These are phyloP conservation scores for Phrixothrix hirtus DNA, from an alignment of 2,888 invertebrate species.

Conservation along the genomic window DNA sequence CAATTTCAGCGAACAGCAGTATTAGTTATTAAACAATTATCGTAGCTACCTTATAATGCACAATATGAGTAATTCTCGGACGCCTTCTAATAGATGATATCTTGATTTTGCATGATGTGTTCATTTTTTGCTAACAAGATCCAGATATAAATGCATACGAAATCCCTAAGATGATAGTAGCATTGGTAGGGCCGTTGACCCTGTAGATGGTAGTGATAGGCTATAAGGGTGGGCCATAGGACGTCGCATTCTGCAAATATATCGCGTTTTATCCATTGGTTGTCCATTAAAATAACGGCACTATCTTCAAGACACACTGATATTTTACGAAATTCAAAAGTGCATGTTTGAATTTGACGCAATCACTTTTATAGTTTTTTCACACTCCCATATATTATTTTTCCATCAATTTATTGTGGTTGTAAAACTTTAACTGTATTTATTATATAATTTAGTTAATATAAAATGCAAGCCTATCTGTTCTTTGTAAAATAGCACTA, in stretches of 20 bases:
- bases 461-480: too few species aligned
- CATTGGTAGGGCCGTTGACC: slow-evolving; percentile 42
- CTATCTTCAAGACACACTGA: slow-evolving; percentile 40
- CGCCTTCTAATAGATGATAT: too few species aligned
- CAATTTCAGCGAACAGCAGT: too few species aligned
- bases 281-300: slow-evolving; percentile 47
- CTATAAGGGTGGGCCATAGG: slow-evolving; percentile 46
- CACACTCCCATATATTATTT: slow-evolving; percentile 10
- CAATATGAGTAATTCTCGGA: too few species aligned
- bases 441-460: too few species aligned
- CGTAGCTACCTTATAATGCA: too few species aligned
- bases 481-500: too few species aligned
- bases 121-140: slow-evolving; percentile 28
- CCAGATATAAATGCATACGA: slow-evolving; percentile 31
- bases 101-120: slow-evolving; percentile 22
- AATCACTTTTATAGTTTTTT: slow-evolving; percentile 15
- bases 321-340: slow-evolving; percentile 40
- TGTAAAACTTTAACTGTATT: too few species aligned
- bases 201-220: slow-evolving; percentile 50
- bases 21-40: too few species aligned
- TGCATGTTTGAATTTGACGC: slow-evolving; percentile 34
- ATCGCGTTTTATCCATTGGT: slow-evolving; percentile 42
- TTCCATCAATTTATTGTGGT: too few species aligned
- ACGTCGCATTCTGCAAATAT: slow-evolving; percentile 48
- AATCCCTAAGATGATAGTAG: slow-evolving; percentile 26